A percentile compares a stretch with the other conserved stretches of the same genome.
Evolutionary conservation across 2,113 vertebrate species (phyloP).

Genomic region (Eira barbara): DNA sequence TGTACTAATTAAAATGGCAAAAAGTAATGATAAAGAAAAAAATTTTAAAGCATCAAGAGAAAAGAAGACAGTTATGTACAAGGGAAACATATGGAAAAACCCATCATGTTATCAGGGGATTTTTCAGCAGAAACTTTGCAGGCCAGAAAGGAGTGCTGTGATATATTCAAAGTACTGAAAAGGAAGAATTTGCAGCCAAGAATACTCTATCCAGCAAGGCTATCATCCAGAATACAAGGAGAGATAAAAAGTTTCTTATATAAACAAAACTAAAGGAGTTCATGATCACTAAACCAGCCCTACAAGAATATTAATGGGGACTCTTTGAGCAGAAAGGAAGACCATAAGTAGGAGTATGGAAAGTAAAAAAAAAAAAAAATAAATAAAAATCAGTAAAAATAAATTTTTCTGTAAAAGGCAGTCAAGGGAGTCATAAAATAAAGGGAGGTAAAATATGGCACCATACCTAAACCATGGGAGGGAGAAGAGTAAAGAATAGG

Average conservation of each 20-base stretch:
- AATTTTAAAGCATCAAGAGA: background rate
- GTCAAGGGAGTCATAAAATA: background rate
- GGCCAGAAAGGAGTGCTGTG: background rate
- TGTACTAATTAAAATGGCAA: background rate
- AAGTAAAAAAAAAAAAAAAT: background rate
- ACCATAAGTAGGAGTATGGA: background rate
- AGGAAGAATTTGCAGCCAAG: background rate
- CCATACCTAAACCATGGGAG: too few species aligned
- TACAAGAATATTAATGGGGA: background rate
- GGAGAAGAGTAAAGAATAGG: background rate
- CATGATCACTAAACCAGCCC: background rate
- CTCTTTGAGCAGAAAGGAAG: background rate
- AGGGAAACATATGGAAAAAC: background rate
- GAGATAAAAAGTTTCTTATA: too few species aligned
- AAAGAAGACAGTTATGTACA: background rate
- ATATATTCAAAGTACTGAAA: background rate
- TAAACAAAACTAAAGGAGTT: background rate
- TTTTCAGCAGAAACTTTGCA: too few species aligned
- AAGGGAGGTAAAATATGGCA: too few species aligned
- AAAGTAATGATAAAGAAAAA: background rate
- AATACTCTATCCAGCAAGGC: background rate
- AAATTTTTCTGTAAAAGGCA: background rate
- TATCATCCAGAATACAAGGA: too few species aligned
- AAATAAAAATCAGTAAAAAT: background rate
- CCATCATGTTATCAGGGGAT: background rate